Evolutionary conservation across 2,888 invertebrate genomes (phyloP).

Genomic region (Drosophila robusta): DNA sequence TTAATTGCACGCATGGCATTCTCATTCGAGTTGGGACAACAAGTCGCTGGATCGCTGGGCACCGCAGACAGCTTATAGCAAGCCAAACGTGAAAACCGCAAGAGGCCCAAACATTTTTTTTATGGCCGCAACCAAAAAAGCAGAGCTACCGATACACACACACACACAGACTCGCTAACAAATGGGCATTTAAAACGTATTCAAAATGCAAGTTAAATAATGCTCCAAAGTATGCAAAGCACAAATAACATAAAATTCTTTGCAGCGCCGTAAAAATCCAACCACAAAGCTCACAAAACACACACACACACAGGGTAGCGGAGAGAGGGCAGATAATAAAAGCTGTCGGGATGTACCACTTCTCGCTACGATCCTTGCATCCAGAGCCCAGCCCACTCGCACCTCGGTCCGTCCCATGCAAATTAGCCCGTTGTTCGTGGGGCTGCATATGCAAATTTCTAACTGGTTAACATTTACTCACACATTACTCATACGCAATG

Average conservation of each 20-base stretch:
- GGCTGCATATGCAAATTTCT: slow-evolving; percentile 60
- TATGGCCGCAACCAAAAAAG: slow-evolving; percentile 37
- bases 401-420: slow-evolving; percentile 53
- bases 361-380: slow-evolving; percentile 22
- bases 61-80: slow-evolving; percentile 37
- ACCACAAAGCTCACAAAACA: slow-evolving; percentile 41
- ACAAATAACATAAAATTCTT: slow-evolving; percentile 64
- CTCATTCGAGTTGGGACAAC: slow-evolving; percentile 9
- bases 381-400: not conserved
- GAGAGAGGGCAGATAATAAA: slow-evolving; percentile 24
- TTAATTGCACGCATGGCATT: slow-evolving; percentile 68
- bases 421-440: slow-evolving; percentile 58
- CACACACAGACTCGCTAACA: slow-evolving; percentile 18
- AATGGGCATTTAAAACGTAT: slow-evolving; percentile 71
- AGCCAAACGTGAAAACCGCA: slow-evolving; percentile 67
- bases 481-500: slow-evolving; percentile 55
- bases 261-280: slow-evolving; percentile 46
- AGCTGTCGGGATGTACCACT: slow-evolving; percentile 18
- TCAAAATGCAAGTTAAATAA: slow-evolving; percentile 75
- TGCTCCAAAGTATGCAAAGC: slow-evolving; percentile 72
- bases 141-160: slow-evolving; percentile 19
- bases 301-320: not conserved
- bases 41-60: slow-evolving; percentile 2
- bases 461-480: slow-evolving; percentile 67
- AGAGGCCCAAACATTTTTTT: slow-evolving; percentile 58